phyloP scores from a whole-genome alignment of 2,797 vertebrate genomes.

The Pteropus rufus region DNA sequence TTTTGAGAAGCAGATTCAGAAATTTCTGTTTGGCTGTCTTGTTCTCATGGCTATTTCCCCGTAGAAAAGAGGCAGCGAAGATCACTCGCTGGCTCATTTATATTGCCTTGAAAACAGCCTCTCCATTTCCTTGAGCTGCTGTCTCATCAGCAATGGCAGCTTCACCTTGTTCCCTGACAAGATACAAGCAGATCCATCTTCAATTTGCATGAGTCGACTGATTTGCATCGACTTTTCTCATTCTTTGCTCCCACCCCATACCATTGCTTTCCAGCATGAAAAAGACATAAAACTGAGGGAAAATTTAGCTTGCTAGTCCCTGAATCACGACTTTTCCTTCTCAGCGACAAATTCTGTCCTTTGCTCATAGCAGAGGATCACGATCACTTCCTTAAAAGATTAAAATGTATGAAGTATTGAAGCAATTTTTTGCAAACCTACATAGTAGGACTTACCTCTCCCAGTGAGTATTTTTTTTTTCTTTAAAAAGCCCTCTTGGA shows the following conservation, averaged over 20 bases:
- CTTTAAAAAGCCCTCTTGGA: neutral
- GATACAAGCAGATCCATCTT: neutral
- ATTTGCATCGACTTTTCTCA: constrained; percentile 2
- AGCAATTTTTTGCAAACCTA: neutral
- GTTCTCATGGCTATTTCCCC: neutral
- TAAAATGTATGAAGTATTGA: neutral
- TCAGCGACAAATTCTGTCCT: neutral
- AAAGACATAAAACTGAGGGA: neutral
- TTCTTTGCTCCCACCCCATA: neutral
- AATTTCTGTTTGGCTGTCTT: neutral
- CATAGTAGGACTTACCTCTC: neutral
- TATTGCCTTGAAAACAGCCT: neutral
- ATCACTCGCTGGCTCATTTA: neutral
- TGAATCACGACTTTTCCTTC: neutral
- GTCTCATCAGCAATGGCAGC: neutral
- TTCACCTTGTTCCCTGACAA: neutral
- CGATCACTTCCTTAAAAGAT: neutral
- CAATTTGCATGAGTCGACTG: neutral
- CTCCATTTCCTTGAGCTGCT: neutral
- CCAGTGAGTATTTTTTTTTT: neutral
- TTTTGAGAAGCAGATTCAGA: neutral
- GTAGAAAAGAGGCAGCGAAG: neutral
- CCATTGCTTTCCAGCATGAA: neutral
- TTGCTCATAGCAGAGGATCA: neutral
- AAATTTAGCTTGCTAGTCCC: neutral